These are phyloP conservation scores for Trialeurodes vaporariorum DNA, from an alignment of 1,140 invertebrate genomes.

Conservation along the genomic window DNA sequence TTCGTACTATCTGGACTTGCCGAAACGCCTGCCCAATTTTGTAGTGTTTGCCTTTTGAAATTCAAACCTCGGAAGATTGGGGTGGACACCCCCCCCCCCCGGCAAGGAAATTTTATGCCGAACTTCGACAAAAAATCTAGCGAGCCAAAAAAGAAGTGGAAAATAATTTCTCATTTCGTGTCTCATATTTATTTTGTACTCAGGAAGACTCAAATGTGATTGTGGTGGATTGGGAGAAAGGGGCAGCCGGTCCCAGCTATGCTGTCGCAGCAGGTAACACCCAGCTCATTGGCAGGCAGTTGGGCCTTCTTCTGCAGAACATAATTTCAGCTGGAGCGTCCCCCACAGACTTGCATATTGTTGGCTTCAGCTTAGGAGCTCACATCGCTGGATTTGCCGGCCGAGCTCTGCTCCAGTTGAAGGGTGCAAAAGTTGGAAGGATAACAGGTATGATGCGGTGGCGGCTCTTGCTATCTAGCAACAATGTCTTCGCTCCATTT, in stretches of 20 bases:
- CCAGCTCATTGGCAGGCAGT: constrained; percentile 48
- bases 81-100: too few species aligned
- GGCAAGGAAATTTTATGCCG: too few species aligned
- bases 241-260: constrained; percentile 41
- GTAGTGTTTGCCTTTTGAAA: too few species aligned
- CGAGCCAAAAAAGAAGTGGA: neutral
- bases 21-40: too few species aligned
- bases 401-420: constrained; percentile 40
- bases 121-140: neutral
- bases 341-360: constrained; percentile 45
- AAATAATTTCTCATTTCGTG: neutral
- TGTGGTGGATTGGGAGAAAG: constrained; percentile 41
- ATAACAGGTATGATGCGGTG: constrained; percentile 47
- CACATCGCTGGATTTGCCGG: constrained; percentile 62
- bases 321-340: constrained; percentile 34
- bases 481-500: too few species aligned
- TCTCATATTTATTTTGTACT: constrained; percentile 19
- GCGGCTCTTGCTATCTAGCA: too few species aligned
- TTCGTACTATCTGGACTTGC: too few species aligned
- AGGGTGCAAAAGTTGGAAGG: constrained; percentile 44
- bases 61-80: too few species aligned
- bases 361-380: constrained; percentile 67
- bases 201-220: constrained; percentile 40
- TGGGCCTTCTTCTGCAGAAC: constrained; percentile 39
- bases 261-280: constrained; percentile 48